Evolutionary conservation across 2,888 invertebrate species (phyloP).

Genomic region (Drosophila aldrichi): DNA sequence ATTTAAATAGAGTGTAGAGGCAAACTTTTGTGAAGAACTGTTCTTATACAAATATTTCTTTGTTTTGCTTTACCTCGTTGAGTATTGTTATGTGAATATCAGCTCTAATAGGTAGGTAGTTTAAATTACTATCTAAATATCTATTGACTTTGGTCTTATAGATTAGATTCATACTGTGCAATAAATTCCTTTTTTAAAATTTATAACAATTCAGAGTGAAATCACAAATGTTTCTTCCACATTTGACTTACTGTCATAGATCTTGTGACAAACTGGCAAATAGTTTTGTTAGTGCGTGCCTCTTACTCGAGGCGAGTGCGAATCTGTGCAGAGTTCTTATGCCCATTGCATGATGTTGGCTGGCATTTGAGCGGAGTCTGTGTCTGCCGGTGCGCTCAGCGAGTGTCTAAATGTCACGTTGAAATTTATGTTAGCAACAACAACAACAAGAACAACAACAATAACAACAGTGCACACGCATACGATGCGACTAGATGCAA

Average conservation of each 20-base stretch:
- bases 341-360: constrained; percentile 46
- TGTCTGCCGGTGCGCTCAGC: constrained; percentile 2
- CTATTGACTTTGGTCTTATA: too few species aligned
- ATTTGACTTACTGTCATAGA: constrained; percentile 10
- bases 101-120: too few species aligned
- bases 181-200: neutral
- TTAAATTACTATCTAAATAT: too few species aligned
- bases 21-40: too few species aligned
- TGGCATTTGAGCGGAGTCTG: constrained; percentile 40
- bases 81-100: neutral
- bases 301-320: neutral
- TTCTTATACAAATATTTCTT: too few species aligned
- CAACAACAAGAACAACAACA: constrained; percentile 33
- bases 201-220: neutral
- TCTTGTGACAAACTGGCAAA: constrained; percentile 30
- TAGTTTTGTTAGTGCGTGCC: constrained; percentile 6
- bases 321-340: constrained; percentile 18
- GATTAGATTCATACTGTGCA: neutral
- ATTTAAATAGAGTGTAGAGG: neutral
- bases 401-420: constrained; percentile 69
- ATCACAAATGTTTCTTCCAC: neutral
- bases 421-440: constrained; percentile 59
- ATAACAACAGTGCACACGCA: constrained; percentile 24
- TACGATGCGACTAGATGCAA: constrained; percentile 10
- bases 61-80: too few species aligned